Evolutionary conservation across 2,797 vertebrate species (phyloP).

Genomic region (Myotis vivesi): DNA sequence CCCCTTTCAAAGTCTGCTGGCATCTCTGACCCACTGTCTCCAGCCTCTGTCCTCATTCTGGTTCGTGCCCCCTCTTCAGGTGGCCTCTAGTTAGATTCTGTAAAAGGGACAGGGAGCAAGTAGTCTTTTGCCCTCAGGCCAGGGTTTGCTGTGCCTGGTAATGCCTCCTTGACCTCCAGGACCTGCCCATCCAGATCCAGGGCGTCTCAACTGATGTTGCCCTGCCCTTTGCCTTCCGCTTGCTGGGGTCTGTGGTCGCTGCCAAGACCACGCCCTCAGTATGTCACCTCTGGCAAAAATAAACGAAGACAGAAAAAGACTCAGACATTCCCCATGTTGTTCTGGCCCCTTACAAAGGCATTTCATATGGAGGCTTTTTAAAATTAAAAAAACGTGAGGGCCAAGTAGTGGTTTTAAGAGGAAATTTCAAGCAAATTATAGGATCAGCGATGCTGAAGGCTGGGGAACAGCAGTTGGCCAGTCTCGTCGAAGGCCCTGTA

Average conservation of each 20-base stretch:
- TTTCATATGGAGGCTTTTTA: not conserved
- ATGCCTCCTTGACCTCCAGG: not conserved
- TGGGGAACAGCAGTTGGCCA: not conserved
- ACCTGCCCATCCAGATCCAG: not conserved
- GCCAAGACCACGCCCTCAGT: not conserved
- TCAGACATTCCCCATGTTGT: not conserved
- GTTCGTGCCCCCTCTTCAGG: not conserved
- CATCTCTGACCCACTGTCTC: not conserved
- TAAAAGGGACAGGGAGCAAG: not conserved
- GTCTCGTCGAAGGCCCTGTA: not conserved
- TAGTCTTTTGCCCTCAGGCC: not conserved
- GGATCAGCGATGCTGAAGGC: not conserved
- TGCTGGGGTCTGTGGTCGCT: not conserved
- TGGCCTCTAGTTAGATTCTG: not conserved
- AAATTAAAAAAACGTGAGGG: not conserved
- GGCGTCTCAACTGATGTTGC: not conserved
- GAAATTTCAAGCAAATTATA: slow-evolving; percentile 27
- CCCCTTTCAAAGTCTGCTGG: not conserved
- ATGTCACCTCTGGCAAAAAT: not conserved
- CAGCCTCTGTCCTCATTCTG: not conserved
- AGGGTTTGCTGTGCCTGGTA: not conserved
- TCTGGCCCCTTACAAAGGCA: not conserved
- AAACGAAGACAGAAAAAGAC: not conserved
- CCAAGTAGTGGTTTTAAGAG: not conserved
- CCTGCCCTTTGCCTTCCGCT: slow-evolving; percentile 22